Evolutionary conservation across 1,140 invertebrate genomes (phyloP).

Genomic region (Hycleus phaleratus): DNA sequence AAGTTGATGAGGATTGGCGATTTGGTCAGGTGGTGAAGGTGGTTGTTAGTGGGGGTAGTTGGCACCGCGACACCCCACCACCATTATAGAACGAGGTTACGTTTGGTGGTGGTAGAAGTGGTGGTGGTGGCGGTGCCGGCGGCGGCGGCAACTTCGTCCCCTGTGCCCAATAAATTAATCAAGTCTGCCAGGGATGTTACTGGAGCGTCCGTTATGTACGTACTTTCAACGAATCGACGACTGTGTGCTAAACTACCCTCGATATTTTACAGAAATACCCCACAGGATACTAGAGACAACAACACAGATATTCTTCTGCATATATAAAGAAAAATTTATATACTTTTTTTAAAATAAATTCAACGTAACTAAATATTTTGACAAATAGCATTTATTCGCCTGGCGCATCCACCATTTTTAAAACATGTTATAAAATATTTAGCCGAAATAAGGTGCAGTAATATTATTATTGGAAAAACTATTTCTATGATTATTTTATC

Average conservation of each 20-base stretch:
- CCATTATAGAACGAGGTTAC: conserved; percentile 10
- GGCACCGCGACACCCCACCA: conserved; percentile 7
- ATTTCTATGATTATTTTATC: conserved; percentile 1
- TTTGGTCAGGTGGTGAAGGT: neutral
- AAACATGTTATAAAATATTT: neutral
- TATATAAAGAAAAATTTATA: too few relatives aligned
- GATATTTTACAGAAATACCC: conserved; percentile 3
- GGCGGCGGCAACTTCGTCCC: conserved; percentile 13
- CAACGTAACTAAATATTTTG: conserved; percentile 1
- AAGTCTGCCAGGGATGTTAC: conserved; percentile 19
- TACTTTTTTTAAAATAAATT: too few relatives aligned
- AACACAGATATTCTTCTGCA: too few relatives aligned
- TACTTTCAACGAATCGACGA: conserved; percentile 10
- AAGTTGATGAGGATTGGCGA: neutral
- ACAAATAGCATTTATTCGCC: conserved; percentile 1
- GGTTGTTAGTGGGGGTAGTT: neutral
- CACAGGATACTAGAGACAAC: neutral
- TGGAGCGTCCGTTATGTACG: conserved; percentile 5
- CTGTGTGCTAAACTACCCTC: conserved; percentile 9
- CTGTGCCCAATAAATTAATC: conserved; percentile 27
- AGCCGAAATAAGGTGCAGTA: neutral
- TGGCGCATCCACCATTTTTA: neutral
- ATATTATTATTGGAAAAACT: neutral
- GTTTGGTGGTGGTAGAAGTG: neutral
- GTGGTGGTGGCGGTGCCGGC: neutral